Evolutionary conservation across 2,797 vertebrate species (phyloP).

Genomic region (Pseudochirops corinnae): DNA sequence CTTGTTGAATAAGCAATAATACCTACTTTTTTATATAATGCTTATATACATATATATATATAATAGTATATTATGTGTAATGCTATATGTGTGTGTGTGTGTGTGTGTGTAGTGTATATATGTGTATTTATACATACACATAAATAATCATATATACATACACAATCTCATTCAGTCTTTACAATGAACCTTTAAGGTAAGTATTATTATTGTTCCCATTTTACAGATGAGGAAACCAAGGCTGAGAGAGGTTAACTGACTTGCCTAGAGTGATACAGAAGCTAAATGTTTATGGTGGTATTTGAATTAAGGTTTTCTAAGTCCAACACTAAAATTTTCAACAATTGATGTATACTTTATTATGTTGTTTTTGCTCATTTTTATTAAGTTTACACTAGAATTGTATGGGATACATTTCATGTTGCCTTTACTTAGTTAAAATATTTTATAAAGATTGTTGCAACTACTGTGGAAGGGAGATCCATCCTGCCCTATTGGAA

Average conservation of each 20-base stretch:
- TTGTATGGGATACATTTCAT: background rate
- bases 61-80: background rate
- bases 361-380: background rate
- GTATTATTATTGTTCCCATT: background rate
- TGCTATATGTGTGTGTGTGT: background rate
- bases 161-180: background rate
- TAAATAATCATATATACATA: background rate
- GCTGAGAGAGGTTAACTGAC: background rate
- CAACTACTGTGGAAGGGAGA: background rate
- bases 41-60: background rate
- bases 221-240: background rate
- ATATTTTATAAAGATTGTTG: background rate
- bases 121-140: background rate
- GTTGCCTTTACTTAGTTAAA: background rate
- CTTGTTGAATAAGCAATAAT: background rate
- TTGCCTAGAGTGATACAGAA: background rate
- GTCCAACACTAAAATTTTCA: background rate
- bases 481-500: no score
- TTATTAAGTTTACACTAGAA: background rate
- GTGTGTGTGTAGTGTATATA: no score
- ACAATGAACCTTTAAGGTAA: background rate
- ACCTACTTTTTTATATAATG: background rate
- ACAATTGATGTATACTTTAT: background rate
- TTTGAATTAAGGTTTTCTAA: background rate
- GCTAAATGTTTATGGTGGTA: background rate